Conservation (phyloP, 1,140 invertebrate species). For the Plectus sambesii region DNA sequence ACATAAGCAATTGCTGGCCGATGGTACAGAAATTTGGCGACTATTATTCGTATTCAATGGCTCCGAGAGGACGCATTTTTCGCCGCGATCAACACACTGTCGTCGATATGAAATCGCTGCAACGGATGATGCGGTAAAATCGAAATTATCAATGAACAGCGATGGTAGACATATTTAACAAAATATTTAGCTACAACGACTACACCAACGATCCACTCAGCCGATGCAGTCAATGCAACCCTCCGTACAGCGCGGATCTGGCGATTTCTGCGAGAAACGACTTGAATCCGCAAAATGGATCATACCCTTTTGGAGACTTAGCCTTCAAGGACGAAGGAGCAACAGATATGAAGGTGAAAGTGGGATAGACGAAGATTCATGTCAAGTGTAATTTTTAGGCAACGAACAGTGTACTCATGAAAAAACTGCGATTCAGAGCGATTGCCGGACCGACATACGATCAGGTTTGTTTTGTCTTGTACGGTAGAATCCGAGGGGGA, state of each 20-base stretch:
- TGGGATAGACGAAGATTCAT: slow-evolving; percentile 1
- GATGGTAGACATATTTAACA: background rate
- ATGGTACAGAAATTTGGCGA: background rate
- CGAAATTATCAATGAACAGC: slow-evolving; percentile 10
- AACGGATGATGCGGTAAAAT: slow-evolving; percentile 53
- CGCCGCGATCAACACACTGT: slow-evolving; percentile 53
- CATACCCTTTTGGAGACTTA: slow-evolving; percentile 53
- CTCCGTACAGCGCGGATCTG: slow-evolving; percentile 62
- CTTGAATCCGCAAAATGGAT: slow-evolving; percentile 38
- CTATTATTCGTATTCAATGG: slow-evolving; percentile 49
- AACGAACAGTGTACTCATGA: slow-evolving; percentile 47
- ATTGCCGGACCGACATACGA: slow-evolving; percentile 56
- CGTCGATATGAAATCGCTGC: slow-evolving; percentile 52
- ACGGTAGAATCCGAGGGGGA: too few species aligned
- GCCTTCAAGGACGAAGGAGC: slow-evolving; percentile 58
- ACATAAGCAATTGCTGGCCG: too few species aligned
- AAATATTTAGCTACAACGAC: slow-evolving; percentile 55
- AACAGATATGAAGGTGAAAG: slow-evolving; percentile 56
- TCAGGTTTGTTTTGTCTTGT: too few species aligned
- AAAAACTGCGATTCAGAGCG: slow-evolving; percentile 52
- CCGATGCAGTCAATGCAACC: slow-evolving; percentile 58
- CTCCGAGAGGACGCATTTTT: slow-evolving; percentile 57
- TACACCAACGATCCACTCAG: slow-evolving; percentile 59
- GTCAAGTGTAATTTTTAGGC: slow-evolving; percentile 40
- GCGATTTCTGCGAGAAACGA: too few species aligned